These are phyloP conservation scores for Schlechtendalia chinensis DNA, from an alignment of 1,140 invertebrate genomes.

Conservation along the genomic window DNA sequence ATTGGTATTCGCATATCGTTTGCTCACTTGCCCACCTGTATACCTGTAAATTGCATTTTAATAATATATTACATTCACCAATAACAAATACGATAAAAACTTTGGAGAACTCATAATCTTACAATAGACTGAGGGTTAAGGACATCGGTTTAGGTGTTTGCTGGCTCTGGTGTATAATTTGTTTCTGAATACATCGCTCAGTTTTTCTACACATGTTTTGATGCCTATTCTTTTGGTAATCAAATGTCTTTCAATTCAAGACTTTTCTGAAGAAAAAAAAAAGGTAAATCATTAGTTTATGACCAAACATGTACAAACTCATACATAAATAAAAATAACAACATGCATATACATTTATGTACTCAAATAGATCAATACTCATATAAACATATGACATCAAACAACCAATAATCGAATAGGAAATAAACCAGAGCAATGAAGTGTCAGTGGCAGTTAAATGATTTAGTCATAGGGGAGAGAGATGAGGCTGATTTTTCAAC, in stretches of 20 bases:
- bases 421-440: conserved; percentile 70
- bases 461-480: too few species aligned
- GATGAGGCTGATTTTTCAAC: too few species aligned
- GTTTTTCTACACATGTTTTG: conserved; percentile 83
- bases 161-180: conserved; percentile 88
- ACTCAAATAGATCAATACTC: too few species aligned
- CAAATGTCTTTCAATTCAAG: conserved; percentile 79
- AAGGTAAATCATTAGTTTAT: neutral
- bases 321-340: neutral
- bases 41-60: too few species aligned
- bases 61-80: too few species aligned
- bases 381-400: too few species aligned
- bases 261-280: conserved; percentile 68
- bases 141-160: conserved; percentile 85
- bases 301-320: neutral
- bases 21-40: too few species aligned
- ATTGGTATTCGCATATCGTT: too few species aligned
- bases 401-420: too few species aligned
- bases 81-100: too few species aligned
- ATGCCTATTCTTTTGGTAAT: conserved; percentile 88
- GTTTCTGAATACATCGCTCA: conserved; percentile 81
- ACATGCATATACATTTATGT: too few species aligned
- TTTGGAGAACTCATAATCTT: conserved; percentile 98
- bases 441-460: too few species aligned
- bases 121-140: conserved; percentile 73